Evolutionary conservation across 2,113 vertebrate genomes (phyloP).

Genomic region (Siniperca chuatsi): DNA sequence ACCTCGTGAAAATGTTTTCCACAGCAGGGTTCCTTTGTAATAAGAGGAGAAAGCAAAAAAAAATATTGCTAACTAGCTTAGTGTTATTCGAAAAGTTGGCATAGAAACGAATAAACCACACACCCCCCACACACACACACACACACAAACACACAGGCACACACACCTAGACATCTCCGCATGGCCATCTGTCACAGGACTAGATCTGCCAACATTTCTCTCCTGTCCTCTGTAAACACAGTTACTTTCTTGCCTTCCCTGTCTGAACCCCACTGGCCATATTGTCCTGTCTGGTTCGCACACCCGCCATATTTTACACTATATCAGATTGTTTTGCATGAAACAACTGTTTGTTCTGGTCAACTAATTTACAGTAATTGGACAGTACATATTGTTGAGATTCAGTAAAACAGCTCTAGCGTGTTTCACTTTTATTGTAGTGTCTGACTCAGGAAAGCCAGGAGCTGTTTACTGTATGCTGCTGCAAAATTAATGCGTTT

Average conservation of each 20-base stretch:
- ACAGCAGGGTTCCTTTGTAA: background rate
- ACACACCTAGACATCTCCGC: constrained; percentile 51
- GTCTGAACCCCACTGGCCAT: constrained; percentile 39
- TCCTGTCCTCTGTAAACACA: constrained; percentile 40
- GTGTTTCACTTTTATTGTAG: background rate
- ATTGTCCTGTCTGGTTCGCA: constrained; percentile 40
- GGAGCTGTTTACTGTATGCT: background rate
- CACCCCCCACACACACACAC: background rate
- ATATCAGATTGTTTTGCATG: background rate
- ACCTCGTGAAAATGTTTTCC: constrained; percentile 6
- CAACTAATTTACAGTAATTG: background rate
- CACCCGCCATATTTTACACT: background rate
- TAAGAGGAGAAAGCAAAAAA: background rate
- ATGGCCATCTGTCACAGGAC: constrained; percentile 63
- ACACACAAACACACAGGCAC: constrained; percentile 6
- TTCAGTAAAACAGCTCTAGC: background rate
- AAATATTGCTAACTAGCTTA: constrained; percentile 17
- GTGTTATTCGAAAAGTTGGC: constrained; percentile 37
- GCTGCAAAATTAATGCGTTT: background rate
- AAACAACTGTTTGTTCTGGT: background rate
- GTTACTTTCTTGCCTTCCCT: constrained; percentile 28
- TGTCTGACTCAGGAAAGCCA: background rate
- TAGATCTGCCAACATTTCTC: constrained; percentile 47
- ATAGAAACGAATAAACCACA: background rate
- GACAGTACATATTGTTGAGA: background rate